Evolutionary conservation across 2,888 invertebrate species (phyloP).

Genomic region (Trissolcus brochymenae): DNA sequence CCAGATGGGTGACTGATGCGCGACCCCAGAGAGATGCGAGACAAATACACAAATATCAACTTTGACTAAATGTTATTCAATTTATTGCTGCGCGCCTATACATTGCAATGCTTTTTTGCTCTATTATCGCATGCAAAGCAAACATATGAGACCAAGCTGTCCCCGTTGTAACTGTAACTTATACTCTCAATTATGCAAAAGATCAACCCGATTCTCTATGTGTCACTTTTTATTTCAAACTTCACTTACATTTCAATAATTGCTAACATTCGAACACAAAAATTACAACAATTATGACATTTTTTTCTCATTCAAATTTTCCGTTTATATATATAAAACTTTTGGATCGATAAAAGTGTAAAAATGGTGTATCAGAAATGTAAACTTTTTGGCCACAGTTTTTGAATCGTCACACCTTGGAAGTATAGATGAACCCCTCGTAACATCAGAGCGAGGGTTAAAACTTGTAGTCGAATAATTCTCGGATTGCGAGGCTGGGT

Average conservation of each 20-base stretch:
- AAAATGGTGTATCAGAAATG: background rate
- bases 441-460: constrained; percentile 34
- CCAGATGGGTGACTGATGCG: constrained; percentile 76
- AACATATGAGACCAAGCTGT: constrained; percentile 13
- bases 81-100: constrained; percentile 44
- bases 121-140: constrained; percentile 30
- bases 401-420: constrained; percentile 50
- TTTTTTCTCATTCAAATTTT: background rate
- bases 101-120: constrained; percentile 31
- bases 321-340: background rate
- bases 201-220: background rate
- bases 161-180: background rate
- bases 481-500: constrained; percentile 50
- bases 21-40: constrained; percentile 62
- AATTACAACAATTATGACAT: too few relatives aligned
- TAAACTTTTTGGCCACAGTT: constrained; percentile 24
- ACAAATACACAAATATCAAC: constrained; percentile 57
- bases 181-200: background rate
- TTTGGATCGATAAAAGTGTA: background rate
- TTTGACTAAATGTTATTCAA: constrained; percentile 54
- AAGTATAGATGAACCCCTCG: constrained; percentile 38
- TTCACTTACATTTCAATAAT: background rate
- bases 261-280: too few relatives aligned
- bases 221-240: background rate
- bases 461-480: constrained; percentile 42